phyloP scores from a whole-genome alignment of 2,797 vertebrate genomes.

The Pantherophis vulpinus region DNA sequence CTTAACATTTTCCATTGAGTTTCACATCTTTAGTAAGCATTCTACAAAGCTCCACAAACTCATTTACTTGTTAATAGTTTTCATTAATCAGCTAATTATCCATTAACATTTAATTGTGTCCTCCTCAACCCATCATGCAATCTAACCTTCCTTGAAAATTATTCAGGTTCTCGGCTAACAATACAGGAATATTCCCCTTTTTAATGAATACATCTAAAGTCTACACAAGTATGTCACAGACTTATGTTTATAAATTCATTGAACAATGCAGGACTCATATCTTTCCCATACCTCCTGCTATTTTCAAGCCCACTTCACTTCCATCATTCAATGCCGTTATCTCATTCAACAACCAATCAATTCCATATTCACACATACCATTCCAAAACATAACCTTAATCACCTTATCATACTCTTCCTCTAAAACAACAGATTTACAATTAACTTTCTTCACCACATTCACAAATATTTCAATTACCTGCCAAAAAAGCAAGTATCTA shows the following conservation, averaged over 20 bases:
- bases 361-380: background rate
- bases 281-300: background rate
- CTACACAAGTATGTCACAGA: background rate
- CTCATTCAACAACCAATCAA: background rate
- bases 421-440: background rate
- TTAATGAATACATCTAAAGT: background rate
- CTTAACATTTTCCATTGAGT: background rate
- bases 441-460: background rate
- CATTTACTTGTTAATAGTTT: background rate
- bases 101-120: background rate
- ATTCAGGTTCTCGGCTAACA: background rate
- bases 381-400: background rate
- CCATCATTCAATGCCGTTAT: background rate
- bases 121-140: background rate
- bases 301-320: background rate
- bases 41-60: background rate
- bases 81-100: background rate
- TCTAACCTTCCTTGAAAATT: background rate
- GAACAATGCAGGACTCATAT: background rate
- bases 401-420: background rate
- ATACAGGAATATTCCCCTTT: background rate
- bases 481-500: background rate
- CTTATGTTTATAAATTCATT: background rate
- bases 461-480: background rate
- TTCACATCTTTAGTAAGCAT: background rate